phyloP scores from a whole-genome alignment of 2,888 invertebrate genomes.

The Trachelus tabidus region DNA sequence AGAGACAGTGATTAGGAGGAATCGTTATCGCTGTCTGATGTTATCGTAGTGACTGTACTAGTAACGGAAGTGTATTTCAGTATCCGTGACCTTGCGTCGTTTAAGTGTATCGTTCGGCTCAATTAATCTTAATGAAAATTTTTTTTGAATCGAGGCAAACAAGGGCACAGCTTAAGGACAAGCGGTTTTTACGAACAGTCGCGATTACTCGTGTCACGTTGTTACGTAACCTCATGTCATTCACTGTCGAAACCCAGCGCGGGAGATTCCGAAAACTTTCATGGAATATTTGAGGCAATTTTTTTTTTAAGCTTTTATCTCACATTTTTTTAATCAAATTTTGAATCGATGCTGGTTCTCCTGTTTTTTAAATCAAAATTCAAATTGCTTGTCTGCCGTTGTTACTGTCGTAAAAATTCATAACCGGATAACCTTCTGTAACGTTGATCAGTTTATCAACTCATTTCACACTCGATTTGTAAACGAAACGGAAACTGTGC shows the following conservation, averaged over 20 bases:
- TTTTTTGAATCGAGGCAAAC: slow-evolving; percentile 55
- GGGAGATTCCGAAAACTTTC: background rate
- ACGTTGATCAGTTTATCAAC: background rate
- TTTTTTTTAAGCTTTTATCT: background rate
- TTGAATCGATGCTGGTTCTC: too few species aligned
- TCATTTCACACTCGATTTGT: background rate
- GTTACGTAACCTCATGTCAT: background rate
- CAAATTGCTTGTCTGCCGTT: background rate
- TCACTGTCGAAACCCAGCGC: background rate
- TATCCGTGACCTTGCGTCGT: slow-evolving; percentile 44
- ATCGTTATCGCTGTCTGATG: background rate
- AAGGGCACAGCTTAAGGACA: slow-evolving; percentile 48
- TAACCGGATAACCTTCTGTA: background rate
- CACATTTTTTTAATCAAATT: too few species aligned
- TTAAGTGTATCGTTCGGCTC: slow-evolving; percentile 38
- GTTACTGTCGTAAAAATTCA: background rate
- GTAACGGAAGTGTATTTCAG: background rate
- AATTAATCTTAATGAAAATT: slow-evolving; percentile 40
- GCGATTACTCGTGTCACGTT: background rate
- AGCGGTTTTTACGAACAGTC: slow-evolving; percentile 23
- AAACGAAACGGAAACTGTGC: background rate
- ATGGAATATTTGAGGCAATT: background rate
- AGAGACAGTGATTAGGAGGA: background rate
- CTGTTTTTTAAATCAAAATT: background rate
- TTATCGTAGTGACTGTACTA: background rate